Evolutionary conservation across 2,113 vertebrate genomes (phyloP).

Genomic region (Gasterosteus aculeatus): DNA sequence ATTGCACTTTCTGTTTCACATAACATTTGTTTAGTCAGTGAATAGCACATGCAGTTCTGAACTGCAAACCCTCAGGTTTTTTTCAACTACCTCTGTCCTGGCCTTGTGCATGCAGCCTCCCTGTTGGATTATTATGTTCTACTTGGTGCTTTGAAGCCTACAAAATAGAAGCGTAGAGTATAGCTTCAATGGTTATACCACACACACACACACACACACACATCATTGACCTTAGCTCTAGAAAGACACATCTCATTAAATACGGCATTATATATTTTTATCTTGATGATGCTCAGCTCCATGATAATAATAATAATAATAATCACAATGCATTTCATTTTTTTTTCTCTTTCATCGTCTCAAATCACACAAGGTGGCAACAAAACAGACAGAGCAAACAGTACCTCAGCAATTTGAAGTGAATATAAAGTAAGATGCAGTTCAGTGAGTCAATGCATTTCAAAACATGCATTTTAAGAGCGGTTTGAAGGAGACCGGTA

Average conservation of each 20-base stretch:
- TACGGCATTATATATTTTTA: constrained; percentile 12
- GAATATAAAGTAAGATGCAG: not conserved
- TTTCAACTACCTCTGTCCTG: constrained; percentile 29
- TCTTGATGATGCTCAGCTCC: constrained; percentile 23
- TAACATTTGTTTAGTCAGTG: constrained; percentile 38
- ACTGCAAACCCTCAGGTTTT: constrained; percentile 40
- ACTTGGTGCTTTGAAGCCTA: constrained; percentile 21
- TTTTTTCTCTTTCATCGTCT: no score
- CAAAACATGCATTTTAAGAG: not conserved
- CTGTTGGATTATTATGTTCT: constrained; percentile 39
- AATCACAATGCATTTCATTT: no score
- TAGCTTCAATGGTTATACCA: constrained; percentile 1
- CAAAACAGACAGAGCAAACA: not conserved
- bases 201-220: constrained; percentile 1
- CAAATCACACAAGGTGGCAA: not conserved
- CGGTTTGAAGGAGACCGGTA: not conserved
- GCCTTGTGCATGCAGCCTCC: constrained; percentile 35
- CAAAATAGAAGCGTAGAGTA: constrained; percentile 21
- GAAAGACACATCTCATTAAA: constrained; percentile 31
- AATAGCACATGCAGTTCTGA: constrained; percentile 35
- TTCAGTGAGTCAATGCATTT: not conserved
- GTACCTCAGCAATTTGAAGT: not conserved
- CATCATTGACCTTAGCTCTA: constrained; percentile 1
- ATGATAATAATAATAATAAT: no score
- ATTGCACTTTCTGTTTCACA: constrained; percentile 43